Evolutionary conservation across 2,888 invertebrate genomes (phyloP).

Genomic region (Harpalus rufipes): DNA sequence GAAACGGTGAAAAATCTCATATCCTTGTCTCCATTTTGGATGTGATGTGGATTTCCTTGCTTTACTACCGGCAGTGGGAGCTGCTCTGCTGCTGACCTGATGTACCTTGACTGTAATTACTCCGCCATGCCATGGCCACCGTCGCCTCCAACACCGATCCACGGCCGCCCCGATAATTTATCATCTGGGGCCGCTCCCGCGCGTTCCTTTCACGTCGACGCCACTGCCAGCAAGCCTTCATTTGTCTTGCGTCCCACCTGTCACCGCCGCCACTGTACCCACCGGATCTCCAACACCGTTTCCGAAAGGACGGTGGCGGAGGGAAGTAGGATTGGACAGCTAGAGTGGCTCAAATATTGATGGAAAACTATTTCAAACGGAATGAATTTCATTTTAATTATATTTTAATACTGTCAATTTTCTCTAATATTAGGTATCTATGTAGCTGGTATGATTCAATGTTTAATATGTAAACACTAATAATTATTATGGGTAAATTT

Average conservation of each 20-base stretch:
- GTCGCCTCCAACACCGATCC: neutral
- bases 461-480: neutral
- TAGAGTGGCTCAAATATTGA: neutral
- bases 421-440: no score
- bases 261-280: slow-evolving; percentile 43
- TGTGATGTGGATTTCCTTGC: no score
- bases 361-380: neutral
- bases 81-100: neutral
- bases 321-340: neutral
- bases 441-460: neutral
- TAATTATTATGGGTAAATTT: no score
- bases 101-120: slow-evolving; percentile 55
- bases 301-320: slow-evolving; percentile 28
- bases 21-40: neutral
- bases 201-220: slow-evolving; percentile 55
- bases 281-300: slow-evolving; percentile 12
- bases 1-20: neutral
- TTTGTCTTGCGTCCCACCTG: slow-evolving; percentile 66
- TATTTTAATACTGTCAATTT: no score
- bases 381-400: no score
- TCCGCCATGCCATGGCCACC: neutral
- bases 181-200: slow-evolving; percentile 61
- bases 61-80: neutral
- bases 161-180: slow-evolving; percentile 61
- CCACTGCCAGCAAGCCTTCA: slow-evolving; percentile 45